These are phyloP conservation scores for Cettia cetti DNA, from an alignment of 2,113 vertebrate species.

Conservation along the genomic window DNA sequence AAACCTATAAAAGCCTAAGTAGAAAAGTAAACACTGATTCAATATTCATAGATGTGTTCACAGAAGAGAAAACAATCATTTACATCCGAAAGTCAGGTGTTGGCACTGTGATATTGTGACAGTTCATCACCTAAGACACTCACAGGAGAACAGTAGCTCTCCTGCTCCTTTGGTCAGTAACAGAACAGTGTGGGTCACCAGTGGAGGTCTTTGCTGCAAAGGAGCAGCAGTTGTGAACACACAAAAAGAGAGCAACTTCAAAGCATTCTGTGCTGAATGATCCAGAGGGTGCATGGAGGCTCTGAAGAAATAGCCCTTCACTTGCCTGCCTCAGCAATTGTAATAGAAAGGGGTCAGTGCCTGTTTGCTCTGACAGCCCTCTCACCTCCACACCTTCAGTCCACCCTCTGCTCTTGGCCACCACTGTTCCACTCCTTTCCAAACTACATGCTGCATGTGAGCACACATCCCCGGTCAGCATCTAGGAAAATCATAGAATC, in stretches of 20 bases:
- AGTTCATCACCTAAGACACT: neutral
- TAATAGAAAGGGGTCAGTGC: neutral
- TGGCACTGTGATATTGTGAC: fast-evolving
- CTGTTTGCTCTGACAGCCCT: neutral
- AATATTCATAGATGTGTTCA: neutral
- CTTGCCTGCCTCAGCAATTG: neutral
- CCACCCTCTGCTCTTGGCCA: neutral
- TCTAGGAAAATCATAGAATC: neutral
- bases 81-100: fast-evolving
- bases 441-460: fast-evolving
- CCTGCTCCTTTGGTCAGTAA: neutral
- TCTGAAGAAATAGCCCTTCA: neutral
- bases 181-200: neutral
- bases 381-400: neutral
- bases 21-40: neutral
- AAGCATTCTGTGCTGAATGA: neutral
- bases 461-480: neutral
- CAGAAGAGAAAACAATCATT: neutral
- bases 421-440: neutral
- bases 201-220: neutral
- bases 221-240: neutral
- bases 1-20: neutral
- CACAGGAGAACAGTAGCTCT: neutral
- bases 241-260: neutral
- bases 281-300: neutral